Evolutionary conservation across 2,888 invertebrate genomes (phyloP).

Genomic region (Rhamnusium bicolor): DNA sequence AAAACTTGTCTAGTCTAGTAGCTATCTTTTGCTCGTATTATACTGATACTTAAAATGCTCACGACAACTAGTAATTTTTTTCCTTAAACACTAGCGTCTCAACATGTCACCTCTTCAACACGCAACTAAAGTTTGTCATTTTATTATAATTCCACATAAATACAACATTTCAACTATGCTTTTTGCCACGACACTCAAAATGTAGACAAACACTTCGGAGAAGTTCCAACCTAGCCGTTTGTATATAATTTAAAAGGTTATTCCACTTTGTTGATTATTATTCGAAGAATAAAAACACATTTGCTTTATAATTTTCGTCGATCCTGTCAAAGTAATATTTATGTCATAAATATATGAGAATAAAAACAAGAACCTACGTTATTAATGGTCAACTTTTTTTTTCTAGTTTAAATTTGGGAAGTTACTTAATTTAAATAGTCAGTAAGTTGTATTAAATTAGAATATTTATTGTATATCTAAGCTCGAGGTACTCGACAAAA

Average conservation of each 20-base stretch:
- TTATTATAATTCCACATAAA: background rate
- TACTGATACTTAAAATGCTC: background rate
- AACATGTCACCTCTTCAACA: slow-evolving; percentile 66
- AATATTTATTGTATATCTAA: no score
- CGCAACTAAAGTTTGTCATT: slow-evolving; percentile 51
- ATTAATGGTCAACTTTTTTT: no score
- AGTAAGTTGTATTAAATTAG: no score
- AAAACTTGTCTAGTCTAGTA: no score
- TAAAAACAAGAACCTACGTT: background rate
- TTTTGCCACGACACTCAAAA: slow-evolving; percentile 4
- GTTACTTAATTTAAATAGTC: no score
- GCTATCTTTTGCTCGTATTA: background rate
- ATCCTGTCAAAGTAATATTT: background rate
- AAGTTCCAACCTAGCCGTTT: slow-evolving; percentile 9
- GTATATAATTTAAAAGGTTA: background rate
- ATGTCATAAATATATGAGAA: background rate
- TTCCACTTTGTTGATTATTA: slow-evolving; percentile 1
- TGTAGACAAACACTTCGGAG: background rate
- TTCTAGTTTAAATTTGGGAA: no score
- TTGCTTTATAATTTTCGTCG: slow-evolving; percentile 1
- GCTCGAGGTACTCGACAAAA: no score
- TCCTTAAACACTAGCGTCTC: slow-evolving; percentile 66
- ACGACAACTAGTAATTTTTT: slow-evolving; percentile 66
- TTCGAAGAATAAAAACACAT: slow-evolving; percentile 2
- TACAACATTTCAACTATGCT: background rate